These are phyloP conservation scores for Drosophila crucigera DNA, from an alignment of 2,888 invertebrate species.

Conservation along the genomic window DNA sequence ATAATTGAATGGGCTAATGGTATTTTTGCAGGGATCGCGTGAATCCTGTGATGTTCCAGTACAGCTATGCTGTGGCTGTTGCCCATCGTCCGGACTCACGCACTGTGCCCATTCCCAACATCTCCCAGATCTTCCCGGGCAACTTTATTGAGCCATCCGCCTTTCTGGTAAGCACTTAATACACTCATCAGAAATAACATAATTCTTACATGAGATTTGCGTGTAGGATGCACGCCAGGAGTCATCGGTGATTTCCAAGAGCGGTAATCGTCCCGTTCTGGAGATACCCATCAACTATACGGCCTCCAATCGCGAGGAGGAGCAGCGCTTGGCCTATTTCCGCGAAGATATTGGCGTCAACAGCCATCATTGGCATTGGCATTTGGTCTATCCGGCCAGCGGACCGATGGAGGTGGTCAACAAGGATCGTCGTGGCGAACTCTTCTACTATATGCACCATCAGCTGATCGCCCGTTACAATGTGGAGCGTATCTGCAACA, in stretches of 20 bases:
- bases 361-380: slow-evolving; percentile 97
- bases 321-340: slow-evolving; percentile 93
- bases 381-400: slow-evolving; percentile 92
- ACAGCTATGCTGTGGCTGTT: slow-evolving; percentile 91
- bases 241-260: slow-evolving; percentile 87
- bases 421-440: slow-evolving; percentile 90
- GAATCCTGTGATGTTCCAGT: slow-evolving; percentile 93
- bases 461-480: slow-evolving; percentile 89
- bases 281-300: slow-evolving; percentile 91
- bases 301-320: slow-evolving; percentile 90
- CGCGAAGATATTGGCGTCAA: slow-evolving; percentile 94
- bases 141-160: slow-evolving; percentile 92
- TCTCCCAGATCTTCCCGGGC: slow-evolving; percentile 92
- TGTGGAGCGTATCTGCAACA: slow-evolving; percentile 91
- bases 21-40: slow-evolving; percentile 87
- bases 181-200: not conserved
- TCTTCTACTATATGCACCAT: slow-evolving; percentile 91
- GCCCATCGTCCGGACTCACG: slow-evolving; percentile 87
- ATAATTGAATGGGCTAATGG: accelerated
- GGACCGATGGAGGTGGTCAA: slow-evolving; percentile 88
- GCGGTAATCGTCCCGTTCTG: slow-evolving; percentile 86
- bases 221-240: slow-evolving; percentile 88
- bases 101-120: slow-evolving; percentile 89
- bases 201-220: not conserved
- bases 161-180: slow-evolving; percentile 85